Base-by-base conservation (phyloP, 1,140 invertebrate genomes). In the Drosophila pseudoananassae region DNA sequence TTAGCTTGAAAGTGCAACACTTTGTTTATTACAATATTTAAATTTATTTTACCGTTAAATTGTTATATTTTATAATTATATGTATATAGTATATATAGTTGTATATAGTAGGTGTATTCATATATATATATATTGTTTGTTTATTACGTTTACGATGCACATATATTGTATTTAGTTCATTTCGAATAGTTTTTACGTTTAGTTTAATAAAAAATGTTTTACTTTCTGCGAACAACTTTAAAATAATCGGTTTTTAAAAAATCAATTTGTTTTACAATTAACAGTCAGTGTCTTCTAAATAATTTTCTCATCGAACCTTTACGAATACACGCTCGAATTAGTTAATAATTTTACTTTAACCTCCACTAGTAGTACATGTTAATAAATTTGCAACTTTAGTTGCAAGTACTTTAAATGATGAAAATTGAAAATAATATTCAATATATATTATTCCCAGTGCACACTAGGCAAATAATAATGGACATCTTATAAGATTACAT, bases 211-310 rank as follows among this genome's bases (percentile, higher is more conserved):
- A 63, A 69, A 76, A 71, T 76, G 45, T 68, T 76, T 68, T 78
- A 72, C 74, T 8, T 55, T 46, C 17, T 56, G 69, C 56, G 52
- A 66, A 52, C 8, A 54, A 53, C 40, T 66, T 66, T 36, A n/a
- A 69, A 68, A 66, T 29, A 46, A 66, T 29, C 25, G 17, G 14
- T 68, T 27, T 27, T 38, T 52, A 53, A 72, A 43, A 87, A 91
- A 91, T 85, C 71, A 91, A 91, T 90, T 91, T 91, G 83, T 91
- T 91, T 91, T 91, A 91, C 90, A 91, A 91, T 91, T 91, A 91
- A 91, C 90, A 91, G 90, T 91, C 90, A 91, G 58, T 77, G 70
- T 69, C 61, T 74, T 76, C 81, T 77, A 73, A 73, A 75, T 71
- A 69, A 63, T 68, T 61, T 61, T 64, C 57, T 76, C 25, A 43